Evolutionary conservation across 2,797 vertebrate genomes (phyloP).

Genomic region (Girardinus metallicus): DNA sequence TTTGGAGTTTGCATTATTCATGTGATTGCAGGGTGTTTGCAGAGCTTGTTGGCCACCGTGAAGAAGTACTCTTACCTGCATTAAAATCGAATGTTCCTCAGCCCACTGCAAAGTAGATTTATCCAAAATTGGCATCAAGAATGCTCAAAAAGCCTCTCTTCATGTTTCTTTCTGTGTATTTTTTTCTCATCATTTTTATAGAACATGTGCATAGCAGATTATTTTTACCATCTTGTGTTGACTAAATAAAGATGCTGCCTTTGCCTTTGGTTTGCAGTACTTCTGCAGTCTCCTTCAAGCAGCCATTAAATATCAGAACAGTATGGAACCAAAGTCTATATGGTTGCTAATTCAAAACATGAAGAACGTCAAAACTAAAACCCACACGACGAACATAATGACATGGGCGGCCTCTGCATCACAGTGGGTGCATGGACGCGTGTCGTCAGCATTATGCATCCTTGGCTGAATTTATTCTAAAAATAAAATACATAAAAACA

Average conservation of each 20-base stretch:
- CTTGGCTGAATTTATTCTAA: not conserved
- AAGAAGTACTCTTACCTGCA: not conserved
- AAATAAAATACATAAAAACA: not conserved
- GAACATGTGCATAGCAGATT: not conserved
- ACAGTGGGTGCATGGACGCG: not conserved
- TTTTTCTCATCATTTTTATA: not conserved
- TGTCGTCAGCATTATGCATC: not conserved
- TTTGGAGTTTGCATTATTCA: too few relatives aligned
- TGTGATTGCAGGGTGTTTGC: too few relatives aligned
- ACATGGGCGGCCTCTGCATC: not conserved
- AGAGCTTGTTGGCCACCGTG: too few relatives aligned
- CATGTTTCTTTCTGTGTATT: not conserved
- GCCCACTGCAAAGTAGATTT: not conserved
- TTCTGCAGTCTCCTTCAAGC: not conserved
- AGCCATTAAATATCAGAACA: not conserved
- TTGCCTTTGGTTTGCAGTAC: not conserved
- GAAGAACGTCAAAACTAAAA: not conserved
- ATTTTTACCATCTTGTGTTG: not conserved
- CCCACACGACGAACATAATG: not conserved
- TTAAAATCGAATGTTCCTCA: not conserved
- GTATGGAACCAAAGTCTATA: too few relatives aligned
- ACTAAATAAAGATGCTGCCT: not conserved
- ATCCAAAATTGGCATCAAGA: not conserved
- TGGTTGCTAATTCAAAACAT: not conserved
- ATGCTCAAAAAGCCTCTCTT: not conserved